Percentiles rank a stretch among this genome's conserved stretches.
These are phyloP conservation scores for Cyclophora albipunctata DNA, from an alignment of 2,888 invertebrate genomes.

Conservation along the genomic window DNA sequence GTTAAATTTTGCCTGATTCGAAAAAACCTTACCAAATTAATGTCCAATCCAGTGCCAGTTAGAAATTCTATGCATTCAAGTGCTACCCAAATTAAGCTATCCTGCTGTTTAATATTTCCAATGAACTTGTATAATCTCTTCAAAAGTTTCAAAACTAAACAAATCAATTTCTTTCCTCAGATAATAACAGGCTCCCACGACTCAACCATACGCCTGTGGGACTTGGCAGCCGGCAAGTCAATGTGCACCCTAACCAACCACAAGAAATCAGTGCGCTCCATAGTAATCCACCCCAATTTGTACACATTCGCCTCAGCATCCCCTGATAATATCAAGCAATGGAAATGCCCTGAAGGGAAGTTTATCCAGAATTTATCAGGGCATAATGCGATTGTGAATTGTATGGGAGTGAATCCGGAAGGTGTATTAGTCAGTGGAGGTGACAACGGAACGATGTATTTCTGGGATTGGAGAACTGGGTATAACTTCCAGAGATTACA, in stretches of 20 bases:
- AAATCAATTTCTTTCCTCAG: constrained; percentile 44
- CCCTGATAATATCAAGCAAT: constrained; percentile 99
- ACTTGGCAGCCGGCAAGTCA: constrained; percentile 96
- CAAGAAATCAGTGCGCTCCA: constrained; percentile 93
- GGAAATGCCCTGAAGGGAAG: constrained; percentile 98
- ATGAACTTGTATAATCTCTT: too few relatives aligned
- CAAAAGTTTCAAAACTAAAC: too few relatives aligned
- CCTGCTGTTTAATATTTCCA: too few relatives aligned
- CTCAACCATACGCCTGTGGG: constrained; percentile 97
- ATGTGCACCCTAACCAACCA: constrained; percentile 97
- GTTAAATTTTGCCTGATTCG: too few relatives aligned
- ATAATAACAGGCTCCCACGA: constrained; percentile 96
- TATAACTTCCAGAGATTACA: constrained; percentile 97
- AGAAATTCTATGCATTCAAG: too few relatives aligned
- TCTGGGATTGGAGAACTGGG: constrained; percentile 99
- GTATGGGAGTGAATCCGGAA: constrained; percentile 94
- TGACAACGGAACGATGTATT: constrained; percentile 97
- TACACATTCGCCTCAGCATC: constrained; percentile 98
- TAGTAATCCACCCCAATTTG: constrained; percentile 84
- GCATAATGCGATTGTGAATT: constrained; percentile 98
- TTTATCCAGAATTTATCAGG: constrained; percentile 98
- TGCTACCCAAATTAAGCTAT: too few relatives aligned
- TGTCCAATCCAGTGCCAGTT: too few relatives aligned
- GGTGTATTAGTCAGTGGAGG: constrained; percentile 98
- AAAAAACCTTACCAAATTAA: too few relatives aligned